phyloP scores from a whole-genome alignment of 2,113 vertebrate species.

The Oncorhynchus gorbuscha region DNA sequence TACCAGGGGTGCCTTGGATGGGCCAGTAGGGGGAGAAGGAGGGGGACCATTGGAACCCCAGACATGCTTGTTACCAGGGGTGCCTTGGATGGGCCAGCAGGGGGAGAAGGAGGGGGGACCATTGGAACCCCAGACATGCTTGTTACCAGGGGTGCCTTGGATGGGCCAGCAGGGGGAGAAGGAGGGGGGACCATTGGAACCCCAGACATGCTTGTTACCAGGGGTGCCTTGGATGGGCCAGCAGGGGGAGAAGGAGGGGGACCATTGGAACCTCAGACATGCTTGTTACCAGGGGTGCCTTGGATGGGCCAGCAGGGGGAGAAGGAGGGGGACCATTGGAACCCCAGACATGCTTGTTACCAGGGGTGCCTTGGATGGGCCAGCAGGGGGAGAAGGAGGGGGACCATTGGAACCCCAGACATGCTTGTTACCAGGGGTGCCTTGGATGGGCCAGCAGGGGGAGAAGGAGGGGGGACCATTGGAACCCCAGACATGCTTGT shows the following conservation, averaged over 20 bases:
- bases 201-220: too few species aligned
- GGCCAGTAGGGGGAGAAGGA: slow-evolving; percentile 6
- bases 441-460: slow-evolving; percentile 38
- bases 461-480: slow-evolving; percentile 13
- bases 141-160: slow-evolving; percentile 51
- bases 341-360: slow-evolving; percentile 46
- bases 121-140: slow-evolving; percentile 17
- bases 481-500: slow-evolving; percentile 28
- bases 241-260: too few species aligned
- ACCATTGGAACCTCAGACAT: too few species aligned
- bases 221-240: too few species aligned
- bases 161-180: slow-evolving; percentile 39
- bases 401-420: slow-evolving; percentile 49
- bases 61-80: slow-evolving; percentile 39
- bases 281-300: too few species aligned
- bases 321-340: slow-evolving; percentile 51
- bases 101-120: slow-evolving; percentile 12
- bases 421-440: slow-evolving; percentile 46
- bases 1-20: slow-evolving; percentile 50
- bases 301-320: too few species aligned
- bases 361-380: slow-evolving; percentile 50
- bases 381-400: slow-evolving; percentile 2
- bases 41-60: slow-evolving; percentile 51
- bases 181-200: too few species aligned
- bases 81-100: slow-evolving; percentile 47